Evolutionary conservation across 92 coral and sea anemone species (phyloP).

Genomic region (Paramuricea clavata): DNA sequence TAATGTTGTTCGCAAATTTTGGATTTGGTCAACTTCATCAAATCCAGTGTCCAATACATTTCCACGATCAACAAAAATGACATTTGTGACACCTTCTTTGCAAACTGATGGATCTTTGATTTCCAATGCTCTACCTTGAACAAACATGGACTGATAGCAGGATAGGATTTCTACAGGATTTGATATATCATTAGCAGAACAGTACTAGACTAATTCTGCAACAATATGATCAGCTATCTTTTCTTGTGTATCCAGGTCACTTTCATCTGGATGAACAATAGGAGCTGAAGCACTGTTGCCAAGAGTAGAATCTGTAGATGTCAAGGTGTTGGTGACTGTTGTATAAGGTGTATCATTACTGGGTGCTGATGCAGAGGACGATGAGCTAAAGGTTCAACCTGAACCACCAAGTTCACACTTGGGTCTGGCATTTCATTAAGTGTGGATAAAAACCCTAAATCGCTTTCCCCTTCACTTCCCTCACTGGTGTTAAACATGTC

Average conservation of each 20-base stretch:
- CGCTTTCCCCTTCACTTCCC: not conserved
- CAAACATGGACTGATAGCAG: constrained; percentile 23
- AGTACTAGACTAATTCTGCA: constrained; percentile 21
- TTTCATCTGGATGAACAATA: constrained; percentile 17
- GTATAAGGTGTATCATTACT: no score
- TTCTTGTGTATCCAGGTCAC: constrained; percentile 1
- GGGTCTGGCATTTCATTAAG: not conserved
- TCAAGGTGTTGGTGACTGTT: no score
- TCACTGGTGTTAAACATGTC: constrained; percentile 19
- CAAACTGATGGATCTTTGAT: constrained; percentile 35
- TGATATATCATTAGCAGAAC: not conserved
- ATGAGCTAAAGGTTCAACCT: not conserved
- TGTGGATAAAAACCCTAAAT: not conserved
- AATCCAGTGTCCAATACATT: constrained; percentile 68
- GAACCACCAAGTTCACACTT: not conserved
- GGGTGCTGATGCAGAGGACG: no score
- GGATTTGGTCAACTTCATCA: constrained; percentile 52
- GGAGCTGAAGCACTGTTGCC: not conserved
- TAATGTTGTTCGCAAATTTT: constrained; percentile 27
- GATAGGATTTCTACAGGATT: constrained; percentile 73
- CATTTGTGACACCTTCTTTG: constrained; percentile 57
- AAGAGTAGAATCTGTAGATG: not conserved
- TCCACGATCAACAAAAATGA: constrained; percentile 68
- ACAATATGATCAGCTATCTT: constrained; percentile 21
- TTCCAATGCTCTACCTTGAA: constrained; percentile 16